Conservation (phyloP, 2,888 invertebrate genomes). For the Acronicta leporina region DNA sequence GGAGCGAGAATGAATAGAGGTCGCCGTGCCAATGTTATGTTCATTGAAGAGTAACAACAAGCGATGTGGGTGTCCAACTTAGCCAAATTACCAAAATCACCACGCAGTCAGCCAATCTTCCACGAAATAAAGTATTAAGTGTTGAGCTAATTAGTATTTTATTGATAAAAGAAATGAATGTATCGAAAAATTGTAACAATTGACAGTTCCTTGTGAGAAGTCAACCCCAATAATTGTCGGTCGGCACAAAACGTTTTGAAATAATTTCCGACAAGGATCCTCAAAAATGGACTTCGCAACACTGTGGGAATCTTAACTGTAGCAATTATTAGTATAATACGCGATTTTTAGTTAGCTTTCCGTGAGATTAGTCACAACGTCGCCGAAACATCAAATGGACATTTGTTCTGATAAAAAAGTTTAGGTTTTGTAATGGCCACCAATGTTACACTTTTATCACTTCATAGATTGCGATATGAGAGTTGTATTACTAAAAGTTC, state of each 20-base stretch:
- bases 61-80: slow-evolving; percentile 78
- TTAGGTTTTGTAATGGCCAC: slow-evolving; percentile 89
- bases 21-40: slow-evolving; percentile 86
- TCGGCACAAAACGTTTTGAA: slow-evolving; percentile 80
- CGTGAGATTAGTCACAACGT: slow-evolving; percentile 87
- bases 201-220: slow-evolving; percentile 86
- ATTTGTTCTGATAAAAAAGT: slow-evolving; percentile 88
- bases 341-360: slow-evolving; percentile 76
- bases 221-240: slow-evolving; percentile 83
- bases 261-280: slow-evolving; percentile 69
- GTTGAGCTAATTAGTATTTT: slow-evolving; percentile 58
- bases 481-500: slow-evolving; percentile 64
- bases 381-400: slow-evolving; percentile 89
- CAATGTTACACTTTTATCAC: slow-evolving; percentile 87
- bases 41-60: slow-evolving; percentile 88
- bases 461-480: slow-evolving; percentile 69
- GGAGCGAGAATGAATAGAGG: slow-evolving; percentile 78
- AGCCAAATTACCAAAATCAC: slow-evolving; percentile 71
- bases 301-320: slow-evolving; percentile 66
- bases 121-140: slow-evolving; percentile 47
- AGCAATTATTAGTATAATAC: slow-evolving; percentile 71
- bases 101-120: slow-evolving; percentile 63
- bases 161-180: slow-evolving; percentile 68
- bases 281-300: slow-evolving; percentile 66
- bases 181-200: slow-evolving; percentile 80